A percentile compares a stretch with the other conserved stretches of the same genome.
These are phyloP conservation scores for Thumatha senex DNA, from an alignment of 2,888 invertebrate genomes.

Conservation along the genomic window DNA sequence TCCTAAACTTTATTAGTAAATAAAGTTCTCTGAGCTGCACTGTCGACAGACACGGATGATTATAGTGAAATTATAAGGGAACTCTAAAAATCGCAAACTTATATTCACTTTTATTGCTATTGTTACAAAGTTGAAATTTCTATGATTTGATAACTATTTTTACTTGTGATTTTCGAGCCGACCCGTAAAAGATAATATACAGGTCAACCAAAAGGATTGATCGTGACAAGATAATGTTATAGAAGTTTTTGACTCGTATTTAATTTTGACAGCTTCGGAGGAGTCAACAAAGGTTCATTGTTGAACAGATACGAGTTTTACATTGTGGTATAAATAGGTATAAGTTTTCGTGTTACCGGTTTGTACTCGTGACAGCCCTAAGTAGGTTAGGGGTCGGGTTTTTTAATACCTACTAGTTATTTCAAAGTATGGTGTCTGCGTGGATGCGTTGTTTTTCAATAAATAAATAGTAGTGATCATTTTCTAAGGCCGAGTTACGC, in stretches of 20 bases:
- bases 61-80: too few species aligned
- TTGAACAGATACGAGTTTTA: not conserved
- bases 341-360: not conserved
- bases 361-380: not conserved
- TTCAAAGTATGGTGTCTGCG: too few species aligned
- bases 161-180: slow-evolving; percentile 18
- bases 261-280: slow-evolving; percentile 16
- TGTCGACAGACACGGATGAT: too few species aligned
- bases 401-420: not conserved
- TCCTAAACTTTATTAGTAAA: too few species aligned
- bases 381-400: not conserved
- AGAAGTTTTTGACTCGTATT: slow-evolving; percentile 18
- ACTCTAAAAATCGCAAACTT: not conserved
- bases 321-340: not conserved
- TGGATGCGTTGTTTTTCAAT: too few species aligned
- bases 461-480: too few species aligned
- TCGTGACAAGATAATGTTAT: slow-evolving; percentile 38
- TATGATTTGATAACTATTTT: not conserved
- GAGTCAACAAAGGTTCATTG: not conserved
- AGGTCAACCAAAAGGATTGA: slow-evolving; percentile 41
- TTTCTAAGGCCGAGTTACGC: too few species aligned
- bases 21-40: too few species aligned
- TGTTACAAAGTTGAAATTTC: not conserved
- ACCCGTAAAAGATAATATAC: slow-evolving; percentile 50
- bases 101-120: not conserved